Conservation (phyloP, 2,888 invertebrate species). For the Celastrina argiolus region DNA sequence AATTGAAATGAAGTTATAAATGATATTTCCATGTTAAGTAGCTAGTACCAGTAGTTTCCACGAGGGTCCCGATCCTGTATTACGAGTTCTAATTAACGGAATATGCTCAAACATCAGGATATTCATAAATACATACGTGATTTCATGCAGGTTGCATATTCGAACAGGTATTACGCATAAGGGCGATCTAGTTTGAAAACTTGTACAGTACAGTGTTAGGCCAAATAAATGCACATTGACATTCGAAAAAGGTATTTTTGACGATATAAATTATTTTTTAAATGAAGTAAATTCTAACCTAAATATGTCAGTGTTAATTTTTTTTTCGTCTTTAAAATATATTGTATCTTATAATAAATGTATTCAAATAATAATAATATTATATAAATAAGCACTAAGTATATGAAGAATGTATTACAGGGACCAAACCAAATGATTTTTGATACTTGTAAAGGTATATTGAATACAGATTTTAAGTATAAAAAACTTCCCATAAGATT, state of each 20-base stretch:
- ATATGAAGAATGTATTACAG: too few species aligned
- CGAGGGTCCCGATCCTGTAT: background rate
- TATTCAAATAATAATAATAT: background rate
- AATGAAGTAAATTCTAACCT: too few species aligned
- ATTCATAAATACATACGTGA: slow-evolving; percentile 1
- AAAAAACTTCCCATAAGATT: too few species aligned
- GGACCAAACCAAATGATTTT: too few species aligned
- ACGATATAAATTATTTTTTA: too few species aligned
- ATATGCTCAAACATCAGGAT: slow-evolving; percentile 9
- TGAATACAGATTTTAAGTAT: too few species aligned
- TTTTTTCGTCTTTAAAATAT: too few species aligned
- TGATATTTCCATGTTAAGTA: slow-evolving; percentile 11
- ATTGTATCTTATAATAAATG: too few species aligned
- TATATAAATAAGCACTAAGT: too few species aligned
- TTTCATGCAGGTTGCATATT: background rate
- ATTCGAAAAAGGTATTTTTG: too few species aligned
- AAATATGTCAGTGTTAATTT: too few species aligned
- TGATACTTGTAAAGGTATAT: too few species aligned
- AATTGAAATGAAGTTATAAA: slow-evolving; percentile 4
- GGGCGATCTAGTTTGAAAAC: background rate
- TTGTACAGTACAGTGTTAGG: background rate
- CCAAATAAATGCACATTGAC: background rate
- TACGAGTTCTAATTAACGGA: slow-evolving; percentile 18
- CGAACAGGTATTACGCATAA: slow-evolving; percentile 19
- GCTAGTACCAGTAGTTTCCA: background rate